Percentiles rank a stretch among this genome's conserved stretches.
phyloP scores from a whole-genome alignment of 2,113 vertebrate species.

The Acanthochromis polyacanthus region DNA sequence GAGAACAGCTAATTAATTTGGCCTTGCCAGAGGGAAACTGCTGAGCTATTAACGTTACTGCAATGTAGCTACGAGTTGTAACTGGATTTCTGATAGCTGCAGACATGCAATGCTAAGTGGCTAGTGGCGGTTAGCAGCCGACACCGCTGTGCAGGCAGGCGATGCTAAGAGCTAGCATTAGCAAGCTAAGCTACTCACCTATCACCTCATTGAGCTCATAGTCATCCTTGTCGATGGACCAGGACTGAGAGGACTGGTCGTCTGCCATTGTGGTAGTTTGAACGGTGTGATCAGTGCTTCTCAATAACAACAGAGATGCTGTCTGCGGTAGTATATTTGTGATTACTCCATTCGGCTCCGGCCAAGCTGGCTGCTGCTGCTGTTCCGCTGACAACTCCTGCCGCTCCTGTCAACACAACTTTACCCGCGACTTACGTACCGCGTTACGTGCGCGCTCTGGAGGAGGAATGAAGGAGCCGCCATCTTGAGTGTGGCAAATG shows the following conservation, averaged over 20 bases:
- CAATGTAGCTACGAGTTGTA: constrained; percentile 2
- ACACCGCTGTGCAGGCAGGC: constrained; percentile 27
- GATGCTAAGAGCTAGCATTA: constrained; percentile 68
- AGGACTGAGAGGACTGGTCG: constrained; percentile 90
- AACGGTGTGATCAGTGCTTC: constrained; percentile 36
- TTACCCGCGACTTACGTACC: constrained; percentile 71
- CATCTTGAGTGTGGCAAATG: constrained; percentile 75
- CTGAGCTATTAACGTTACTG: not conserved
- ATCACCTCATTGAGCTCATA: constrained; percentile 97
- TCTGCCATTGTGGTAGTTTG: constrained; percentile 88
- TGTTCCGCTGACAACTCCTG: constrained; percentile 71
- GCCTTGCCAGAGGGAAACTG: not conserved
- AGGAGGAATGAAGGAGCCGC: constrained; percentile 39
- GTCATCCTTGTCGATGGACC: constrained; percentile 95
- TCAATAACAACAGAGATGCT: constrained; percentile 14
- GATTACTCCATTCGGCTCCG: constrained; percentile 74
- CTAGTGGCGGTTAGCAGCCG: constrained; percentile 49
- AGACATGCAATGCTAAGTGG: constrained; percentile 39
- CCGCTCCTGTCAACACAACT: constrained; percentile 80
- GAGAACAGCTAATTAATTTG: not conserved
- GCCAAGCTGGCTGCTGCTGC: constrained; percentile 57
- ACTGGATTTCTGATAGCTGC: constrained; percentile 39
- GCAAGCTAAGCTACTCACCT: constrained; percentile 87
- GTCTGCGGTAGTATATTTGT: constrained; percentile 38
- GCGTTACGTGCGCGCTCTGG: constrained; percentile 26